Percentiles rank a stretch among this genome's conserved stretches.
phyloP scores from a whole-genome alignment of 2,888 invertebrate species.

The Holacanthella duospinosa region DNA sequence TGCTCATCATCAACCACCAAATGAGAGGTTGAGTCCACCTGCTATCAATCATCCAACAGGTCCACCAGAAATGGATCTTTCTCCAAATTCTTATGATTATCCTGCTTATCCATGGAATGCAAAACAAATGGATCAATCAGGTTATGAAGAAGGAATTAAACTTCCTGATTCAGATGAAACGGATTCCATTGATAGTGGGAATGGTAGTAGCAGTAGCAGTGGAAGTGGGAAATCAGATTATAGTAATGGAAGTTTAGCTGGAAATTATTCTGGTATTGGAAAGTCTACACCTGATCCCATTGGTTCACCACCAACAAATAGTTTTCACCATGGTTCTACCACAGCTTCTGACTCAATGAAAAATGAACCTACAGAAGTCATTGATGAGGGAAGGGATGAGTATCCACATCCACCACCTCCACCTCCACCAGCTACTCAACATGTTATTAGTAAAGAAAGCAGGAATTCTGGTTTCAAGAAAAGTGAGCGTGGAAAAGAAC shows the following conservation, averaged over 20 bases:
- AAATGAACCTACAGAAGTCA: background rate
- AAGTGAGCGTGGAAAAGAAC: constrained; percentile 29
- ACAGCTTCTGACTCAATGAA: constrained; percentile 22
- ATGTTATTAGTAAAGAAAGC: constrained; percentile 36
- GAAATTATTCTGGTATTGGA: background rate
- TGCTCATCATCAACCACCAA: background rate
- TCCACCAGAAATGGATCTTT: background rate
- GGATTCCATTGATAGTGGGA: constrained; percentile 32
- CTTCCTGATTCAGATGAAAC: constrained; percentile 31
- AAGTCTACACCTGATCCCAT: background rate
- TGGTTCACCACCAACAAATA: constrained; percentile 10
- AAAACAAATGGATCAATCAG: background rate
- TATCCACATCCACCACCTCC: constrained; percentile 37
- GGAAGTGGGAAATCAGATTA: constrained; percentile 7
- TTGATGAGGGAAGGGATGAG: constrained; percentile 13
- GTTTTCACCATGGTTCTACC: constrained; percentile 28
- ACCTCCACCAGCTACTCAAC: constrained; percentile 39
- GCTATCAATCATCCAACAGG: background rate
- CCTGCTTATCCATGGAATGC: constrained; percentile 5
- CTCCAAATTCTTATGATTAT: constrained; percentile 5
- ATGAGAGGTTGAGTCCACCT: background rate
- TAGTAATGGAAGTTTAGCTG: background rate
- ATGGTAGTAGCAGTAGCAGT: constrained; percentile 28
- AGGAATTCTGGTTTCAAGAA: constrained; percentile 11
- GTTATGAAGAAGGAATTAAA: constrained; percentile 6